Conservation (phyloP, 1,140 invertebrate species). For the Anoplophora glabripennis region DNA sequence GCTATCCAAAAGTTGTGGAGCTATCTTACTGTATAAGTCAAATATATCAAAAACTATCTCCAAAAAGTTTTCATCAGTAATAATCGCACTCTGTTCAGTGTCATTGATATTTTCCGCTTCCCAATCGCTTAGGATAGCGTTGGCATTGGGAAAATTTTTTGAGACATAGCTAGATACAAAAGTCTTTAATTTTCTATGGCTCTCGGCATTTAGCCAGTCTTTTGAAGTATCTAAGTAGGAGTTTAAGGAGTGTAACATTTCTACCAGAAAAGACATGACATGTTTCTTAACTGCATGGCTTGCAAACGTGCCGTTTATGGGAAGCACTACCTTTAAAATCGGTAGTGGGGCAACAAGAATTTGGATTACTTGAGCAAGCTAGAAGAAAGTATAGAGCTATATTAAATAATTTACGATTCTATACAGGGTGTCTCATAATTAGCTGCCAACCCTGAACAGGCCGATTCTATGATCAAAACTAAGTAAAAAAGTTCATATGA, state of each 20-base stretch:
- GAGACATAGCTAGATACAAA: constrained; percentile 51
- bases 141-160: constrained; percentile 55
- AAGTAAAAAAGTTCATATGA: too few relatives aligned
- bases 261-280: constrained; percentile 51
- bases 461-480: too few relatives aligned
- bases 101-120: constrained; percentile 22
- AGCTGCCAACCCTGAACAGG: too few relatives aligned
- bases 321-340: constrained; percentile 51
- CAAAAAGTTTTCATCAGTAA: constrained; percentile 40
- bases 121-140: constrained; percentile 53
- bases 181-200: constrained; percentile 48
- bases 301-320: constrained; percentile 48
- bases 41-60: constrained; percentile 55
- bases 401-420: too few relatives aligned
- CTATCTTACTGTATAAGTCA: constrained; percentile 54
- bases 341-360: constrained; percentile 53
- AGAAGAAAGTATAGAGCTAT: too few relatives aligned
- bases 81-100: constrained; percentile 36
- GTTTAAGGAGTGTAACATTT: constrained; percentile 51
- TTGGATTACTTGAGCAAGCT: constrained; percentile 53
- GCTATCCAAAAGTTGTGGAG: constrained; percentile 55
- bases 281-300: constrained; percentile 48
- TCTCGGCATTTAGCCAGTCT: constrained; percentile 27
- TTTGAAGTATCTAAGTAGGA: constrained; percentile 49
- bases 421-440: too few relatives aligned